Evolutionary conservation across 2,888 invertebrate species (phyloP).

Genomic region (Drosophila dives): DNA sequence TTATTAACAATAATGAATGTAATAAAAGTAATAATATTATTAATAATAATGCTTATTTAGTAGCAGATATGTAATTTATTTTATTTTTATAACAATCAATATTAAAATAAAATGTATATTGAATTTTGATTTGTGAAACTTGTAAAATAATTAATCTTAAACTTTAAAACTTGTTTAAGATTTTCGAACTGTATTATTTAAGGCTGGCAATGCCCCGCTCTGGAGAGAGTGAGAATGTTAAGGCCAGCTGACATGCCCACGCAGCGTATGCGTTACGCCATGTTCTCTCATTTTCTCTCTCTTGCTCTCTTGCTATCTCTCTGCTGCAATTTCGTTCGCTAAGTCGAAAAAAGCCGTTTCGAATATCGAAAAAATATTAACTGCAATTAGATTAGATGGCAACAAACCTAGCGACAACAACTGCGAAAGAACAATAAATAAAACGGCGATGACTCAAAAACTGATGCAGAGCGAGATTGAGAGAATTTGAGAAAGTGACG

Average conservation of each 20-base stretch:
- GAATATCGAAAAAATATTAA: conserved; percentile 67
- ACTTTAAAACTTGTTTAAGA: background rate
- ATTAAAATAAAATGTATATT: background rate
- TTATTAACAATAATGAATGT: background rate
- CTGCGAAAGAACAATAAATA: conserved; percentile 60
- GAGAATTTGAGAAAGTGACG: conserved; percentile 3
- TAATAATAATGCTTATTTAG: background rate
- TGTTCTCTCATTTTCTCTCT: background rate
- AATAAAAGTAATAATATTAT: no score
- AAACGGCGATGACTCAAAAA: conserved; percentile 69
- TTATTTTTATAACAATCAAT: background rate
- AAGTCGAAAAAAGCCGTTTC: conserved; percentile 44
- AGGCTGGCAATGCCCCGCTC: conserved; percentile 33
- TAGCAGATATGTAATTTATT: no score
- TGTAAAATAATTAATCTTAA: background rate
- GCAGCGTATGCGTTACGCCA: conserved; percentile 5
- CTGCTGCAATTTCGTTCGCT: conserved; percentile 39
- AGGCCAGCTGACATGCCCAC: conserved; percentile 31
- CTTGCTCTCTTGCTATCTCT: background rate
- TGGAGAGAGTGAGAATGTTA: conserved; percentile 6
- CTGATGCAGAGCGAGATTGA: background rate
- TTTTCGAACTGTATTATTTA: conserved; percentile 9
- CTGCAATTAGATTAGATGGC: conserved; percentile 64
- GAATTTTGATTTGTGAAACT: background rate
- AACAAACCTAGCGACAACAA: conserved; percentile 32